Conservation (phyloP, 2,797 vertebrate genomes). For the Notamacropus eugenii region DNA sequence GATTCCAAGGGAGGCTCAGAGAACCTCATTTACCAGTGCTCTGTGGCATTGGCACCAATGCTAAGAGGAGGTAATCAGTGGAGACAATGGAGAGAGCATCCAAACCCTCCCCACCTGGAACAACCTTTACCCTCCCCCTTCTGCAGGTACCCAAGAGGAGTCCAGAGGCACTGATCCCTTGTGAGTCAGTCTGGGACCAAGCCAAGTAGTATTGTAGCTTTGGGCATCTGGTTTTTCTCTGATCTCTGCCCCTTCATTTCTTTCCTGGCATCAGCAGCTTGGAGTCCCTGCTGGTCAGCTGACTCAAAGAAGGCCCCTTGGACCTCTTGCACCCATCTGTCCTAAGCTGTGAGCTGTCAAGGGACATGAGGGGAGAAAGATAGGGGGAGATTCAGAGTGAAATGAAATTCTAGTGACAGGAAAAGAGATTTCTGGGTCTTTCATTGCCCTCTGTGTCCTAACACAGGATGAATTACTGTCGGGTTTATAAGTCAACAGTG, state of each 20-base stretch:
- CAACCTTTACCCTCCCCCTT: background rate
- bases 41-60: background rate
- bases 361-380: conserved; percentile 3
- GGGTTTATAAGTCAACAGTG: background rate
- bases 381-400: conserved; percentile 15
- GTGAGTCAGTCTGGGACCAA: accelerated
- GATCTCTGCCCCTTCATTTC: conserved; percentile 15
- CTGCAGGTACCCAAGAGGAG: background rate
- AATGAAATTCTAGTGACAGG: conserved; percentile 50
- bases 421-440: conserved; percentile 22
- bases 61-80: background rate
- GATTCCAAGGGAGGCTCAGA: background rate
- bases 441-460: background rate
- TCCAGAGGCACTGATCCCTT: background rate
- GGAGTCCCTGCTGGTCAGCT: conserved; percentile 49
- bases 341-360: conserved; percentile 28
- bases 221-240: conserved; percentile 27
- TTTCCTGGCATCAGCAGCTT: conserved; percentile 36
- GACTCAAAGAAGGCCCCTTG: conserved; percentile 6
- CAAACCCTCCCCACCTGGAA: background rate
- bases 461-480: conserved; percentile 30
- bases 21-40: background rate
- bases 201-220: background rate
- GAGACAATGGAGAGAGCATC: background rate
- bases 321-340: background rate